phyloP scores from a whole-genome alignment of 2,797 vertebrate genomes.

The Loris lydekkerianus region DNA sequence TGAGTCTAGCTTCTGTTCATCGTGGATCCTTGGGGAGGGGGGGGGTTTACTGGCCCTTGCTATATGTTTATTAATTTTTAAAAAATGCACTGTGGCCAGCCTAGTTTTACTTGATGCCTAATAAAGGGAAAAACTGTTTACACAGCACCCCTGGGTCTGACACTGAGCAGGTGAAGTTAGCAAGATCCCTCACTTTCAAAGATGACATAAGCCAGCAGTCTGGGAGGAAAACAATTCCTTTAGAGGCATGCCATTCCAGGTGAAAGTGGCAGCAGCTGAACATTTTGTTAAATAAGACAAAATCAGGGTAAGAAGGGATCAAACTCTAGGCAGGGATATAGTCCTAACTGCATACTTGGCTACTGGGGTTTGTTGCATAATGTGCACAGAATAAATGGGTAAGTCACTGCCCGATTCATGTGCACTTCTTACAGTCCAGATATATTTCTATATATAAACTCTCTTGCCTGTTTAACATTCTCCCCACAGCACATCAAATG shows the following conservation, averaged over 20 bases:
- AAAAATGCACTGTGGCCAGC: neutral
- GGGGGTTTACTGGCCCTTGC: neutral
- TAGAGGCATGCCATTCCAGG: slow-evolving; percentile 14
- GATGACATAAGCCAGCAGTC: slow-evolving; percentile 72
- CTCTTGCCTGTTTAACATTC: neutral
- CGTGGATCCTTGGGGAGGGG: neutral
- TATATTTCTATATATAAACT: neutral
- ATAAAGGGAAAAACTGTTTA: slow-evolving; percentile 76
- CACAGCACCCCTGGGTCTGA: slow-evolving; percentile 63
- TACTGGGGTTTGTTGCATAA: neutral
- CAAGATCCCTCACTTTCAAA: slow-evolving; percentile 48
- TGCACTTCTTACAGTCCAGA: neutral
- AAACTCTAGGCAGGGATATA: neutral
- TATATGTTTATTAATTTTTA: slow-evolving; percentile 49
- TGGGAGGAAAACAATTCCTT: slow-evolving; percentile 41
- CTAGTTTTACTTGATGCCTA: slow-evolving; percentile 76
- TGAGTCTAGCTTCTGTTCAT: neutral
- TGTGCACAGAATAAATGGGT: neutral
- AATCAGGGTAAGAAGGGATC: neutral
- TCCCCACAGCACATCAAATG: neutral
- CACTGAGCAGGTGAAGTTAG: slow-evolving; percentile 40
- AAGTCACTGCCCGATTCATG: neutral
- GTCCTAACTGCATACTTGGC: neutral
- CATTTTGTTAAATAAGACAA: slow-evolving; percentile 48
- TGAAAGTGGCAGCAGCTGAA: neutral